These are phyloP conservation scores for Cynodonichthys magdalenae DNA, from an alignment of 2,797 vertebrate species.

Conservation along the genomic window DNA sequence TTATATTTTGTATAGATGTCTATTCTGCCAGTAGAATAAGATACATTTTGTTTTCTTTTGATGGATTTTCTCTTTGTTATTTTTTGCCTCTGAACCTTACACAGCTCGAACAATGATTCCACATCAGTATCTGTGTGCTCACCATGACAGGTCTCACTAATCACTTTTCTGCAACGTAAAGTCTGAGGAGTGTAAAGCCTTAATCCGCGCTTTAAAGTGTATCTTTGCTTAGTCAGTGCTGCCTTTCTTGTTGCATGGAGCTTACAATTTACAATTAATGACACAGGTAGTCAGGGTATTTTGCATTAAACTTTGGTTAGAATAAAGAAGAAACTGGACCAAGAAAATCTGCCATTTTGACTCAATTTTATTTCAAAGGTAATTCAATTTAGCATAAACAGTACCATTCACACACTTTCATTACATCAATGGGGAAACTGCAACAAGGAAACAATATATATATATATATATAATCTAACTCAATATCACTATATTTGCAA, in stretches of 20 bases:
- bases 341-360: background rate
- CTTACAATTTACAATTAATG: constrained; percentile 22
- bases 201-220: constrained; percentile 63
- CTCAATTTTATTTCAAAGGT: background rate
- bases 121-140: constrained; percentile 21
- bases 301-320: constrained; percentile 1
- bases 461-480: too few relatives aligned
- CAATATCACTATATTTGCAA: too few relatives aligned
- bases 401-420: too few relatives aligned
- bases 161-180: constrained; percentile 69
- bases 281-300: constrained; percentile 10
- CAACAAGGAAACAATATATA: too few relatives aligned
- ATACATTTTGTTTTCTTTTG: constrained; percentile 1
- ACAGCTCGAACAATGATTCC: constrained; percentile 15
- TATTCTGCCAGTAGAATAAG: constrained; percentile 19
- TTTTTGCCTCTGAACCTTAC: constrained; percentile 19
- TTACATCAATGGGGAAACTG: too few relatives aligned
- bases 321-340: background rate
- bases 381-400: too few relatives aligned
- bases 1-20: constrained; percentile 11
- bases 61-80: background rate
- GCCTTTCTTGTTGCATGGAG: constrained; percentile 26
- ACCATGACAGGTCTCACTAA: constrained; percentile 52
- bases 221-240: constrained; percentile 63
- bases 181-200: constrained; percentile 49